Evolutionary conservation across 2,888 invertebrate genomes (phyloP), one percentile per base, ranked within the genome.

Genomic region (Dromius quadrimaculatus): DNA sequence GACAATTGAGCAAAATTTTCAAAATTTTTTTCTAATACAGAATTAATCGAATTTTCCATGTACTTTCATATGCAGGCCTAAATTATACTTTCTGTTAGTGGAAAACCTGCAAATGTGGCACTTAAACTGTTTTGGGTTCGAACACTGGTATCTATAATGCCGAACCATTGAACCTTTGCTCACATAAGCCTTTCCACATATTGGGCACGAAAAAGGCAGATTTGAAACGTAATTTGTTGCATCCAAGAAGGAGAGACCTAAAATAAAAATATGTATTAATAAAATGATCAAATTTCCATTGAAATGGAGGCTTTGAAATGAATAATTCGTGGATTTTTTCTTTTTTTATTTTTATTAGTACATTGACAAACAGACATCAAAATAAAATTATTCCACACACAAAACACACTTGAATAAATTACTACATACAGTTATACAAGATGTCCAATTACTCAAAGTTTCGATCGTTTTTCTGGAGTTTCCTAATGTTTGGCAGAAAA

Each of bases 141-240:
- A 36, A 38, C 66, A 54, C 17, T 66, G 66, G 41, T 23, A 66
- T 17, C 15, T 38, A 57, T 41, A 54, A 54, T 66, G 54, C 13
- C 57, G 22, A 13, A 57, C 28, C 57, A 66, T 66, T 57, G 66
- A 54, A n/a, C 22, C 20, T 57, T 57, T 66, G 17, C 28, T 66
- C 6, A 28, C 28, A 34, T 66, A 57, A 2, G 13, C 23, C 19
- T 17, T 57, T 54, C 66, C 54, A 54, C 66, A 66, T 0, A 11
- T 23, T n/a, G 63, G 63, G n/a, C 63, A 59, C 8, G 50, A 5
- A 54, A 9, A 45, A 6, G 45, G 1, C 19, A 17, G 9, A 47
- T 47, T 47, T 47, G 47, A 23, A 23, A 47, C n/a, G n/a, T 23
- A n/a, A 47, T 47, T 41, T 5, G 13, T 11, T 54, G 50, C 23